Evolutionary conservation across 37 sponge, comb jelly and placozoan species (phyloP).

Genomic region (Halichondria panicea): DNA sequence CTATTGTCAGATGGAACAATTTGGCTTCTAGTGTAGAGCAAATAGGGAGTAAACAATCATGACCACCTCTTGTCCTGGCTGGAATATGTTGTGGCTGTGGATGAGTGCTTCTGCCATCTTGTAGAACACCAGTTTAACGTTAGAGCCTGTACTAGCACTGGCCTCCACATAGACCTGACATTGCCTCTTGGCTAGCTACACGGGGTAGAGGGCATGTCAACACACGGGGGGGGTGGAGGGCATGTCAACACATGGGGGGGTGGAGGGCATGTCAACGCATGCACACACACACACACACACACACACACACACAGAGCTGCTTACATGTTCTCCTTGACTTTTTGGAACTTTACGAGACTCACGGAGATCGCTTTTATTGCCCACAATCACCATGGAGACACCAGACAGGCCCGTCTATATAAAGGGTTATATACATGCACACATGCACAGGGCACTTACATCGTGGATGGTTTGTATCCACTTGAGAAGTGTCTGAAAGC

Average conservation of each 20-base stretch:
- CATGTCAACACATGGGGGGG: background rate
- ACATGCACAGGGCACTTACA: background rate
- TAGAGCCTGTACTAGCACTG: slow-evolving; percentile 55
- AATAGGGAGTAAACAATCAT: no score
- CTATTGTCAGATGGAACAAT: no score
- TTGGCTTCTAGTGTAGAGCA: no score
- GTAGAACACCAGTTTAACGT: slow-evolving; percentile 51
- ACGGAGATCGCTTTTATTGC: slow-evolving; percentile 62
- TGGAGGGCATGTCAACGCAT: background rate
- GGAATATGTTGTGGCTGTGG: slow-evolving; percentile 41
- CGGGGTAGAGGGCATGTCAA: background rate
- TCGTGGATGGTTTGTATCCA: slow-evolving; percentile 54
- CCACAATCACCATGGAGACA: slow-evolving; percentile 41
- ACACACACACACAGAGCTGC: background rate
- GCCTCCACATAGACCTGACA: slow-evolving; percentile 55
- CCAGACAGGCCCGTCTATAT: slow-evolving; percentile 39
- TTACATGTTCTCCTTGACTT: slow-evolving; percentile 28
- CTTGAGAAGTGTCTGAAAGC: slow-evolving; percentile 32
- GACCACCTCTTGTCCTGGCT: slow-evolving; percentile 66
- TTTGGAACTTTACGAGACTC: slow-evolving; percentile 28
- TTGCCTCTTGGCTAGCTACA: slow-evolving; percentile 17
- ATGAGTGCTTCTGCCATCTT: slow-evolving; percentile 44
- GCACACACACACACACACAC: background rate
- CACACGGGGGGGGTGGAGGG: background rate
- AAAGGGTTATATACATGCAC: background rate